A percentile compares a stretch with the other conserved stretches of the same genome.
These are phyloP conservation scores for Heliconius hortense DNA, from an alignment of 2,888 invertebrate genomes.

Conservation along the genomic window DNA sequence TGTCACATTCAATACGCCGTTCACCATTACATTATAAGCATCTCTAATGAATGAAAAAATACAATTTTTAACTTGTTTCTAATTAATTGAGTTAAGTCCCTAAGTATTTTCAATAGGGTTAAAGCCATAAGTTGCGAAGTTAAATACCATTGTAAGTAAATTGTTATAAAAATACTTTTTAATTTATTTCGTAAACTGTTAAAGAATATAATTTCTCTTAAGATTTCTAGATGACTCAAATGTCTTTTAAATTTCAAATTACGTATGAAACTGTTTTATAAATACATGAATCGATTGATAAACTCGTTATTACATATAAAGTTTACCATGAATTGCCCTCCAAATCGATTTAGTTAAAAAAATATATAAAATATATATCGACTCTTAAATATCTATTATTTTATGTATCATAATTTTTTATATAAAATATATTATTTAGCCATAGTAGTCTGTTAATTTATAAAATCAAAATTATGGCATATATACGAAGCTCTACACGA, in stretches of 20 bases:
- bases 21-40: not conserved
- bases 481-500: conserved; percentile 6
- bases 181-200: no score
- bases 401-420: not conserved
- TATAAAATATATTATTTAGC: not conserved
- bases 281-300: no score
- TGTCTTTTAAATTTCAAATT: no score
- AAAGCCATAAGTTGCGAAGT: not conserved
- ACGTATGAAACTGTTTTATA: no score
- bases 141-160: not conserved
- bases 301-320: no score
- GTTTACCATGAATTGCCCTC: no score
- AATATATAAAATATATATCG: no score
- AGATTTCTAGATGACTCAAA: no score
- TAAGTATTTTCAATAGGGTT: not conserved
- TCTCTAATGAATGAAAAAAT: not conserved
- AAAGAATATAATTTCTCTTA: no score
- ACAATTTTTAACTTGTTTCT: not conserved
- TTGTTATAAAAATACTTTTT: conserved; percentile 4
- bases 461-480: not conserved
- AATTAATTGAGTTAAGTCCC: not conserved
- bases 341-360: no score
- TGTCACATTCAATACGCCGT: not conserved
- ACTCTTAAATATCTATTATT: no score
- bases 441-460: not conserved